Base-by-base conservation (phyloP, 2,113 vertebrate genomes). In the Pachypanchax playfairii region DNA sequence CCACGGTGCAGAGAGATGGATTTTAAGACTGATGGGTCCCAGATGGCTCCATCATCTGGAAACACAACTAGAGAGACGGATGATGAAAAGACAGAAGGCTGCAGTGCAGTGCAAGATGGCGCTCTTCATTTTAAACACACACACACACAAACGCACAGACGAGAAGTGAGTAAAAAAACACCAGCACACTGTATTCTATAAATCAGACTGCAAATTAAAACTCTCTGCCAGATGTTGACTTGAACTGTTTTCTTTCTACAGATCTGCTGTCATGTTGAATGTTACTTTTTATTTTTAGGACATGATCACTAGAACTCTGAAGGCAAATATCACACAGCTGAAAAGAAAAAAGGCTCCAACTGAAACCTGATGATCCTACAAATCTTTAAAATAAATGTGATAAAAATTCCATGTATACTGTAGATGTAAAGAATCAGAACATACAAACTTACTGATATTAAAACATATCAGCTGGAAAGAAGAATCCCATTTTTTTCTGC, bases 31-130 rank as follows among this genome's bases (percentile, higher is more conserved):
- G 73, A 86, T 60, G 50, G 58, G 29, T 24, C 68, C 76, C 86
- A 84, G 85, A 85, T 87, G 90, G 86, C 54, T 26, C 57, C 7
- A 51, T 74, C 68, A 73, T 75, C 67, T 63, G 69, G 59, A 82
- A 65, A 51, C 65, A 43, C 53, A 42, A 63, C 42, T 8, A 43
- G 20, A 58, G 48, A 62, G 35, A 53, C 28, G 20, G 38, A n/a
- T 47, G 41, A 59, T 64, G 20, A 43, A 29, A 33, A 63, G 47
- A 43, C 29, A 55, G 44, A 60, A 21, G 55, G 57, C 49, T 39
- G 52, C 49, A 42, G 55, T 22, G 55, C 47, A 41, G 1, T 26
- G 22, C 62, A 36, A 46, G 21, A 24, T 36, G 77, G 12, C 15
- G 55, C 63, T 63, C 24, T 17, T 55, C 41, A 42, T 46, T 71